Evolutionary conservation across 2,113 vertebrate species (phyloP), one percentile per base, ranked within the genome.

Genomic region (Patagioenas fasciata): DNA sequence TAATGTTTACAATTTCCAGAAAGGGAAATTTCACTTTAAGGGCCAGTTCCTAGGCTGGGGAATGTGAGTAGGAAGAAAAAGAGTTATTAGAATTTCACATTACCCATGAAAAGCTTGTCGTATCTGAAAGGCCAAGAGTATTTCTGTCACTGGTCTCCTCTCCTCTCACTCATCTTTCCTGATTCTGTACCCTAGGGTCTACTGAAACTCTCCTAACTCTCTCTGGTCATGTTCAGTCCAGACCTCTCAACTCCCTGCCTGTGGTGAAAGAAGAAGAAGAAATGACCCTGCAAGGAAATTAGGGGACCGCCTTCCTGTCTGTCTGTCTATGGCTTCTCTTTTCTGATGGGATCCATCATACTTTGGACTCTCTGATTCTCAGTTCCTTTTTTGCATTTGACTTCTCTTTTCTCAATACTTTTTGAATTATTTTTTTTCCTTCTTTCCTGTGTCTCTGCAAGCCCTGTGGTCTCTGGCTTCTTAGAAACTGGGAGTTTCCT

Each of bases 261-360:
- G 96, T 97, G 42, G 94, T 98, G 73, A 98, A 97, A 62, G 97
- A 98, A 97, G 98, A 98, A 94, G 98, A 99, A 23, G 98, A 99
- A 93, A 95, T 93, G 36, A 19, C 94, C 93, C 66, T 95, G 88
- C 92, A 91, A 77, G 97, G 97, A 98, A 96, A 97, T 98, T 85
- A 97, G 97, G 90, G 93, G 97, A 96, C 78, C 66, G 92, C 88
- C 80, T 85, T 86, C 60, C 77, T 77, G 51, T 70, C 57, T 28
- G 44, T 48, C 70, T 47, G 11, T 83, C 82, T 91, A 2, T 85
- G 92, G 60, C 72, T 91, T 94, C 80, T 80, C 34, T 81, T 73
- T 90, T 38, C 88, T 66, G 7, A 50, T 40, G 57, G 13, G 13
- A 66, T 20, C n/a, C 53, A 7, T 29, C 56, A 38, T 5, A 20